A percentile compares a stretch with the other conserved stretches of the same genome.
Conservation (phyloP, 2,888 invertebrate species). For the Malthinus flaveolus region DNA sequence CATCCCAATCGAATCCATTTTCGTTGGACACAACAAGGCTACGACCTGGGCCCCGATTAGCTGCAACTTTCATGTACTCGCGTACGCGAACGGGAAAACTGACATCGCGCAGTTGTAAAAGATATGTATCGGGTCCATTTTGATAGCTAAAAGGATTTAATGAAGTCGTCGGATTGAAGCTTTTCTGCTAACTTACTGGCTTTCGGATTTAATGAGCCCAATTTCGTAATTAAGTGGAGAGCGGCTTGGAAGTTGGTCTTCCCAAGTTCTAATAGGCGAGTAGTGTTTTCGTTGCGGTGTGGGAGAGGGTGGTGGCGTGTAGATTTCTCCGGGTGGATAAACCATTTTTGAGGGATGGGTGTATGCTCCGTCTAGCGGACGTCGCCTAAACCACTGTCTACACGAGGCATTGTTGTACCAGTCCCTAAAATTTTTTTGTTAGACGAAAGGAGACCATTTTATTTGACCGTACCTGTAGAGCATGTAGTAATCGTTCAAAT, state of each 20-base stretch:
- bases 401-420: conserved; percentile 91
- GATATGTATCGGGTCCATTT: conserved; percentile 94
- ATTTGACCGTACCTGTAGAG: conserved; percentile 44
- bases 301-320: conserved; percentile 79
- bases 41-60: conserved; percentile 73
- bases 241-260: conserved; percentile 73
- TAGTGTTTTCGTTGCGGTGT: conserved; percentile 60
- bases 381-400: conserved; percentile 82
- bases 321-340: conserved; percentile 82
- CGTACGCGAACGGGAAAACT: conserved; percentile 92
- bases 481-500: conserved; percentile 69
- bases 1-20: conserved; percentile 75
- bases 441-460: not conserved
- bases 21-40: conserved; percentile 67
- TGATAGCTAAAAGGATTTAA: conserved; percentile 73
- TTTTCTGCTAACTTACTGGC: conserved; percentile 68
- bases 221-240: conserved; percentile 85
- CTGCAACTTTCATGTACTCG: conserved; percentile 93
- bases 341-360: conserved; percentile 94
- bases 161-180: not conserved
- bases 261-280: conserved; percentile 63
- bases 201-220: conserved; percentile 78
- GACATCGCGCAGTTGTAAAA: conserved; percentile 90
- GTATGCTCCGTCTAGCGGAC: conserved; percentile 81
- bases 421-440: conserved; percentile 59